Evolutionary conservation across 1,140 invertebrate species (phyloP).

Genomic region (Hetaerina americana): DNA sequence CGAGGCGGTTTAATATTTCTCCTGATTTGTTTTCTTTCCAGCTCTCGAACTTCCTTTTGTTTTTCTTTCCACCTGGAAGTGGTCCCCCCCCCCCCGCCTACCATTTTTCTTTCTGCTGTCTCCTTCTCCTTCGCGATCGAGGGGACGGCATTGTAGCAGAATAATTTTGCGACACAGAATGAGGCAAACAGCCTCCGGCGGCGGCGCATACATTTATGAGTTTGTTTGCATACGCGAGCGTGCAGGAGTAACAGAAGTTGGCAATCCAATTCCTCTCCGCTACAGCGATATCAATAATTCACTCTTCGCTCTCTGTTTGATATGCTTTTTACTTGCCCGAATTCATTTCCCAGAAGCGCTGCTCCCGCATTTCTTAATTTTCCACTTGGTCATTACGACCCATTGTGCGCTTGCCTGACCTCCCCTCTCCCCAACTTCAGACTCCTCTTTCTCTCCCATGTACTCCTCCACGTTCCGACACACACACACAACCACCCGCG

Average conservation of each 20-base stretch:
- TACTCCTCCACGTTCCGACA: no score
- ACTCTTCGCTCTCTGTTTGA: background rate
- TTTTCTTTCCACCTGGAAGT: no score
- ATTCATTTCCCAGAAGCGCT: background rate
- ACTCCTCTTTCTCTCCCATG: no score
- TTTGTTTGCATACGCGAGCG: no score
- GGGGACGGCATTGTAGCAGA: no score
- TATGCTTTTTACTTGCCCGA: background rate
- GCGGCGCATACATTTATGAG: background rate
- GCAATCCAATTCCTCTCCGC: background rate
- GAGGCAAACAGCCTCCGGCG: background rate
- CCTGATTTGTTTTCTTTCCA: no score
- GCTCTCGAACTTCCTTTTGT: no score
- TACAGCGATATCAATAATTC: background rate
- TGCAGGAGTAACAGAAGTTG: no score
- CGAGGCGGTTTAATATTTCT: no score
- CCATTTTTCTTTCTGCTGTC: background rate
- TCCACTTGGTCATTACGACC: background rate
- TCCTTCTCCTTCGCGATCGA: background rate
- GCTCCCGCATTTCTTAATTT: background rate
- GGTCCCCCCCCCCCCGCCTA: background rate
- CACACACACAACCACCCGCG: no score
- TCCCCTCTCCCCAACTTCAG: no score
- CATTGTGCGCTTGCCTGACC: background rate
- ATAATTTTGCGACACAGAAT: no score